Evolutionary conservation across 2,113 vertebrate genomes (phyloP), one percentile per base, ranked within the genome.

Genomic region (Rhinopomastus cyanomelas): DNA sequence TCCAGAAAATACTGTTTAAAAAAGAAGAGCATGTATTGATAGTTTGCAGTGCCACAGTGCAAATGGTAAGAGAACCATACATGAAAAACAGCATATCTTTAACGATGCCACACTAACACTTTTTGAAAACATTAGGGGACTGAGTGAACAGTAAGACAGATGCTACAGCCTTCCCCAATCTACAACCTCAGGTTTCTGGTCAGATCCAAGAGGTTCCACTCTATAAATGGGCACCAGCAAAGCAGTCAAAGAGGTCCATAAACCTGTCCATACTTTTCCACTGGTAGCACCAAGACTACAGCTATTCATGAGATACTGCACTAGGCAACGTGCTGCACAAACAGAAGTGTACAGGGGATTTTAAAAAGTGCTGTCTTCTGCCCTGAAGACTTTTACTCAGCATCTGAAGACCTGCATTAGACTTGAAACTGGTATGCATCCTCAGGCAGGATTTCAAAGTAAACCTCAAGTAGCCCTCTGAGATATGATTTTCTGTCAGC

Each of bases 211-310:
- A 62, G 61, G 10, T 68, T 12, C 34, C 27, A 15, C 22, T 62
- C 19, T 16, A 2, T 51, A 55, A 25, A 9, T 17, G 16, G 9
- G 26, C 30, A 30, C 13, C 34, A 55, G 34, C 0, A 0, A 52
- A 16, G n/a, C 22, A 36, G 30, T 16, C 32, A 81, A 27, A 89
- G 44, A 25, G 30, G 48, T 27, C 25, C 73, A 55, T 49, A 59
- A 87, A 30, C 20, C 9, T 79, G 19, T 51, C 5, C 14, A 10
- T 16, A 4, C 5, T 12, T 16, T 27, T 0, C 27, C 62, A 32
- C 0, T 0, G 59, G 16, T 0, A 0, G 27, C 30, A 30, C 23
- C 3, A 3, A 49, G 19, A 21, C 21, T 85, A 21, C 51, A 44
- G 12, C 9, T 0, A 0, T 12, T 49, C 16, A 3, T 8, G 26